Conservation (phyloP, 1,140 invertebrate genomes). For the Papilio polyxenes region DNA sequence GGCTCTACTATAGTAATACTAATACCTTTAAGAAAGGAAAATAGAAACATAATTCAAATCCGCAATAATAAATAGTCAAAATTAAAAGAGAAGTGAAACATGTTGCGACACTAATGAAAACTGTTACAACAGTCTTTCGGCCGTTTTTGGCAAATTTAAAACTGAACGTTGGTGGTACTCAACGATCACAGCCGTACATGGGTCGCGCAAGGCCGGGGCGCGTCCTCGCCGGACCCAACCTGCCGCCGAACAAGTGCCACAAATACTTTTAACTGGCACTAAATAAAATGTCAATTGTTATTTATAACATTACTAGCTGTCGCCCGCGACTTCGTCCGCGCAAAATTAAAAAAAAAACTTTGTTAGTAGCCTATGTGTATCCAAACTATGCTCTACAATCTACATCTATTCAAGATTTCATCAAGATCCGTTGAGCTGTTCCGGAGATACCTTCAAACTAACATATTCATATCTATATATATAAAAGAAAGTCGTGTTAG, state of each 20-base stretch:
- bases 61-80: not conserved
- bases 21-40: not conserved
- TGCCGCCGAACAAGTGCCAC: slow-evolving; percentile 14
- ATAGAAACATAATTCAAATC: not conserved
- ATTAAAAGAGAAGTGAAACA: not conserved
- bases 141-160: slow-evolving; percentile 24
- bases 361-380: no score
- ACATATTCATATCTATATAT: no score
- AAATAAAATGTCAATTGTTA: not conserved
- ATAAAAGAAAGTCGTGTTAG: no score
- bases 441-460: no score
- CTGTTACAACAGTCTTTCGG: not conserved
- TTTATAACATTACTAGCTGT: not conserved
- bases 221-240: slow-evolving; percentile 47
- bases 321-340: not conserved
- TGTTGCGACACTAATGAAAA: not conserved
- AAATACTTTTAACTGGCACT: not conserved
- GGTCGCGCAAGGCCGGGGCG: slow-evolving; percentile 50
- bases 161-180: not conserved
- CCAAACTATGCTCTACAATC: no score
- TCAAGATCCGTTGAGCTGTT: no score
- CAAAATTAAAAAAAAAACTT: no score
- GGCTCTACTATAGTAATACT: not conserved
- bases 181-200: slow-evolving; percentile 47
- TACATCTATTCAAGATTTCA: no score